Evolutionary conservation across 1,140 invertebrate genomes (phyloP), one percentile per base, ranked within the genome.

Genomic region (Calycopis cecrops): DNA sequence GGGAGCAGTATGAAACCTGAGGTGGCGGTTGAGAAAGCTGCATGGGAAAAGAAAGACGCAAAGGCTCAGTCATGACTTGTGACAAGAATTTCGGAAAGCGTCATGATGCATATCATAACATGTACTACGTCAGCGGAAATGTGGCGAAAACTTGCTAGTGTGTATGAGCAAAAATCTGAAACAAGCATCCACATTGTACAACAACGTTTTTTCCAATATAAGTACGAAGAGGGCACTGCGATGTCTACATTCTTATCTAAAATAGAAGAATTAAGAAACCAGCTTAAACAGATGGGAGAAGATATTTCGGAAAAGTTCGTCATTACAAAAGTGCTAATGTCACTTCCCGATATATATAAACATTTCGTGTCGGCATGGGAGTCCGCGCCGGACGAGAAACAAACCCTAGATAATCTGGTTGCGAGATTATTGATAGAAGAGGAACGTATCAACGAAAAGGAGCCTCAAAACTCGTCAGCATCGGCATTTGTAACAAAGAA

Each of bases 141-240:
- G 37, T 38, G 37, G 37, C 8, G 10, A 11, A 38, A 38, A n/a
- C 37, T 38, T 38, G 37, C 3, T 9, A 59, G 65, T 9, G 61
- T 85, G 0, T 80, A 79, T 42, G 80, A 84, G 38, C 62, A 60
- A 33, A 80, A 74, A 62, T 69, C 71, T 0, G n/a, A n/a, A n/a
- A n/a, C n/a, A n/a, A n/a, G n/a, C n/a, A n/a, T n/a, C n/a, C n/a
- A n/a, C n/a, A n/a, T 81, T 14, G 40, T 81, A 7, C 67, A 79
- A 38, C 66, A 85, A 58, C 44, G 69, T 14, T 82, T 74, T 58
- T 83, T 58, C 44, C 55, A 61, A 49, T 65, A 49, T 21, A 63
- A 58, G 28, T 66, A 51, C 11, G 57, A 60, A 9, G 51, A 57
- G 28, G 54, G 61, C 8, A 52, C 42, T 14, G 49, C 14, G 11